These are phyloP conservation scores for Acanthopagrus latus DNA, from an alignment of 2,797 vertebrate genomes.

Conservation along the genomic window DNA sequence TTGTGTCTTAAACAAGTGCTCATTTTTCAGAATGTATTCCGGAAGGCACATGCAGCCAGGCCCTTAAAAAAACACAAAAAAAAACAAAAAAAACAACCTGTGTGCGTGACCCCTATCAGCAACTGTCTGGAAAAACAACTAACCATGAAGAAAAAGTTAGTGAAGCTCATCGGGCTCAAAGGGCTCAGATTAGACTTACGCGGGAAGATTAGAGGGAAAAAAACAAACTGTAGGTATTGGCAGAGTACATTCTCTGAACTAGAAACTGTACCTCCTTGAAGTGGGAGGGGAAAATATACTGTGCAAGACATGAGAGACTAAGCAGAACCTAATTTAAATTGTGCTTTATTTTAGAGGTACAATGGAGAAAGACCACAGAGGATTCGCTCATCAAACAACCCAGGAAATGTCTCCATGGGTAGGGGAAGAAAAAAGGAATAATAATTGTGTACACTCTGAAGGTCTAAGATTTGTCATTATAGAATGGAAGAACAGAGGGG, in stretches of 20 bases:
- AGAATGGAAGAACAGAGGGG: constrained; percentile 76
- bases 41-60: not conserved
- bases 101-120: constrained; percentile 49
- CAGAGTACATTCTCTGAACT: constrained; percentile 52
- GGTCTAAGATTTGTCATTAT: constrained; percentile 81
- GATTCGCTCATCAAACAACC: constrained; percentile 82
- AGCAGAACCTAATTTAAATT: constrained; percentile 79
- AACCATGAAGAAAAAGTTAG: constrained; percentile 47
- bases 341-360: constrained; percentile 78
- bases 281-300: constrained; percentile 40
- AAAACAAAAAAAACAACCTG: constrained; percentile 1
- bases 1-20: constrained; percentile 16
- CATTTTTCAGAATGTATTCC: constrained; percentile 22
- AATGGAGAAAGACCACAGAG: constrained; percentile 77
- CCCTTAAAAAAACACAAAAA: constrained; percentile 13
- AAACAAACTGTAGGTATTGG: constrained; percentile 62
- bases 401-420: constrained; percentile 69
- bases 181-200: constrained; percentile 62
- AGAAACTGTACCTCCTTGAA: constrained; percentile 68
- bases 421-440: constrained; percentile 72
- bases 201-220: constrained; percentile 65
- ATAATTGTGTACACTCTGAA: constrained; percentile 83
- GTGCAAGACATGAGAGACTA: constrained; percentile 69
- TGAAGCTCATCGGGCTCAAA: constrained; percentile 57
- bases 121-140: constrained; percentile 20